These are phyloP conservation scores for Tetramorium alpestre DNA, from an alignment of 1,140 invertebrate species.

Conservation along the genomic window DNA sequence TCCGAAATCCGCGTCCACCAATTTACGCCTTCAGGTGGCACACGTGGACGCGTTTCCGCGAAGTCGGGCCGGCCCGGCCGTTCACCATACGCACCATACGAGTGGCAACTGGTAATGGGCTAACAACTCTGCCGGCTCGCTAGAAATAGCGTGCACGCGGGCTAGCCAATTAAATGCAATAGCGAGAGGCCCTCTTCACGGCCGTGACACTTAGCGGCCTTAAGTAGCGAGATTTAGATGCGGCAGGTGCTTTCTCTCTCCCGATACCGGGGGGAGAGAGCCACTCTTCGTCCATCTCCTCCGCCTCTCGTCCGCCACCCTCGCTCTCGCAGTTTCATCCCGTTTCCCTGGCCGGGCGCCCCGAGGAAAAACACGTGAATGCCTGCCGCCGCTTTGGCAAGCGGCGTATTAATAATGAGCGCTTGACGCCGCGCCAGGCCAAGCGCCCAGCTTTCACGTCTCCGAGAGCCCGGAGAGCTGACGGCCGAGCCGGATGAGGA, in stretches of 20 bases:
- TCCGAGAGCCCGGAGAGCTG: not conserved
- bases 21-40: conserved; percentile 22
- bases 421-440: conserved; percentile 76
- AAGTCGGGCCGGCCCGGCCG: not conserved
- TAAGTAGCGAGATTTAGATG: conserved; percentile 84
- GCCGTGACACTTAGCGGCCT: conserved; percentile 79
- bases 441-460: conserved; percentile 31
- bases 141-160: conserved; percentile 79
- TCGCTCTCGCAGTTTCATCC: conserved; percentile 50
- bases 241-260: conserved; percentile 80
- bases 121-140: conserved; percentile 36
- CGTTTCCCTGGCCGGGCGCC: conserved; percentile 44
- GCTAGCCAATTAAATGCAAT: conserved; percentile 83
- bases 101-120: conserved; percentile 24
- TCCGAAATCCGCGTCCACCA: conserved; percentile 32
- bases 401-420: conserved; percentile 80
- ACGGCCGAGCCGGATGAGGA: conserved; percentile 47
- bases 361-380: conserved; percentile 75
- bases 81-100: conserved; percentile 10
- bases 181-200: conserved; percentile 67
- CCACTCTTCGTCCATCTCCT: not conserved
- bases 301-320: not conserved
- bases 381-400: conserved; percentile 78
- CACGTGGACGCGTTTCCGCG: conserved; percentile 27
- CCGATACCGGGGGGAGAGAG: conserved; percentile 42